Base-by-base conservation (phyloP, 2,888 invertebrate species). In the Microctonus hyperodae region DNA sequence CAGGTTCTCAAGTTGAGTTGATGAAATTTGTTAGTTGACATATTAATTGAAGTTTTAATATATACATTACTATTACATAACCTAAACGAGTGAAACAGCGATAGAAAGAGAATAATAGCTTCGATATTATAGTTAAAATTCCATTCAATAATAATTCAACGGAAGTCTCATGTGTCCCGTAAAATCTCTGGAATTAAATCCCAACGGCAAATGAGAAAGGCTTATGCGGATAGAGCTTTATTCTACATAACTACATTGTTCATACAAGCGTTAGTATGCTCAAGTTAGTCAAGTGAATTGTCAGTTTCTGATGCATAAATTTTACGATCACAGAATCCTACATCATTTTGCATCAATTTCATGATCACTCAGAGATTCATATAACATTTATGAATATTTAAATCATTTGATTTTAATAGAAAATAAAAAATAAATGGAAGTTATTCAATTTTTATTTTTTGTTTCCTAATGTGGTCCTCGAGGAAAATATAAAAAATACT, bases 21-120 rank as follows among this genome's bases (percentile, higher is more conserved):
- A 72, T 70, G 69, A 67, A 72, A 69, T 72, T 70, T 72, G 72
- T 72, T 69, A 67, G 64, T 69, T 68, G 70, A 20, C 16, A 44
- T 61, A 61, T 70, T 72, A 72, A 70, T 72, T 72, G 66, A 70
- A 72, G 68, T 72, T 70, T 63, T 37, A 63, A 13, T 22, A 50
- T 58, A 48, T 31, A 25, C 11, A 35, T n/a, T 37, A 61, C 16
- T 57, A 53, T 6, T 35, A 35, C 22, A 62, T 23, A 51, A 13
- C 68, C 69, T 66, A n/a, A n/a, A n/a, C n/a, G n/a, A n/a, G n/a
- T n/a, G n/a, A n/a, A n/a, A n/a, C n/a, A n/a, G n/a, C n/a, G n/a
- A n/a, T n/a, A n/a, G 65, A 40, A 33, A 22, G 59, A n/a, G 16
- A 44, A n/a, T 44, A 20, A 44, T 44, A 53, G 55, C 70, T 44